Percentiles rank a stretch among this genome's conserved stretches.
Conservation (phyloP, 2,797 vertebrate genomes). For the Prionace glauca region DNA sequence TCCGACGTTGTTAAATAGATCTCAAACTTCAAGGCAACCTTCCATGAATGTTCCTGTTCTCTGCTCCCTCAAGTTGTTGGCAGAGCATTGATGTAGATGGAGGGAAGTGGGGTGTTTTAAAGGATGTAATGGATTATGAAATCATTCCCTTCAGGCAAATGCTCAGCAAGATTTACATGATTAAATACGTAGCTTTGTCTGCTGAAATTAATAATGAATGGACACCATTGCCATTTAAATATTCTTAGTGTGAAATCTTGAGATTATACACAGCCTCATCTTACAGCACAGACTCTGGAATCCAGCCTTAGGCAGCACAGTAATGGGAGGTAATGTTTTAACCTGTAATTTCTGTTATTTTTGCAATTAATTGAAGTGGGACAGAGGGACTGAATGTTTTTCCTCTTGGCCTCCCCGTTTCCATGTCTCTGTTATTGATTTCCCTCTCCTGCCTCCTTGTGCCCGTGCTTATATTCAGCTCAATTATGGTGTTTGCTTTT, state of each 20-base stretch:
- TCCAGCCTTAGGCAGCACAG: neutral
- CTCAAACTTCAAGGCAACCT: neutral
- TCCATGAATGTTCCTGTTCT: neutral
- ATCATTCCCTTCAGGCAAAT: slow-evolving; percentile 11
- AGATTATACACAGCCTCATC: neutral
- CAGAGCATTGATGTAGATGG: neutral
- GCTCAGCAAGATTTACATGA: slow-evolving; percentile 24
- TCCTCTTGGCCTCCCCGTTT: neutral
- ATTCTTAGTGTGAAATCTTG: neutral
- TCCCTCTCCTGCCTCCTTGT: neutral
- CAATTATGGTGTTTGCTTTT: neutral
- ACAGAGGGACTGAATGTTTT: neutral
- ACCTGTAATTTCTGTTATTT: slow-evolving; percentile 31
- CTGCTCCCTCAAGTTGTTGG: neutral
- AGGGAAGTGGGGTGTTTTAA: neutral
- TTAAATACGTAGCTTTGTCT: slow-evolving; percentile 19
- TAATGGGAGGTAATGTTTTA: slow-evolving; percentile 24
- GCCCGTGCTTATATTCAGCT: neutral
- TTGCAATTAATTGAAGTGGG: neutral
- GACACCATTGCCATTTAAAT: slow-evolving; percentile 16
- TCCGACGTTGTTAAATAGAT: neutral
- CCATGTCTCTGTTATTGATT: neutral
- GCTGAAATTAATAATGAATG: slow-evolving; percentile 31
- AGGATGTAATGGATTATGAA: slow-evolving; percentile 20
- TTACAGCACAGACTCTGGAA: neutral